Percentiles rank a stretch among this genome's conserved stretches.
Conservation (phyloP, 2,113 vertebrate genomes). For the Struthio camelus region DNA sequence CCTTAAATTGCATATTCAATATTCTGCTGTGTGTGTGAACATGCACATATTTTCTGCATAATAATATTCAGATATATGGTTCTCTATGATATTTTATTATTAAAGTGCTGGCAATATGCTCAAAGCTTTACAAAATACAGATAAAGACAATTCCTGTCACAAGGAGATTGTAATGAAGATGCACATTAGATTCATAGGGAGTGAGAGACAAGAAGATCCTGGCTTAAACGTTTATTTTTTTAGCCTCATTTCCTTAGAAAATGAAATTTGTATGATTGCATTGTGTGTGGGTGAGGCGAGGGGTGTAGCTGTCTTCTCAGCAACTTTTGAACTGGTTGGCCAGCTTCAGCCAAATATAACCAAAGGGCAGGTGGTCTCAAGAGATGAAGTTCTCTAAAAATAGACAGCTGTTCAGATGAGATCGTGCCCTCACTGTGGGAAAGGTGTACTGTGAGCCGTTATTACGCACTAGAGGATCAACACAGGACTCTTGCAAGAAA, state of each 20-base stretch:
- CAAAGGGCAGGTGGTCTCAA: background rate
- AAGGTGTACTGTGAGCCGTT: background rate
- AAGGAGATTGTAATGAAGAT: slow-evolving; percentile 35
- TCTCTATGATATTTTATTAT: slow-evolving; percentile 51
- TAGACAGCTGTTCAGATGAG: background rate
- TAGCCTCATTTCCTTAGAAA: slow-evolving; percentile 27
- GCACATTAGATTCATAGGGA: slow-evolving; percentile 10
- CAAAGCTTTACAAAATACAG: slow-evolving; percentile 59
- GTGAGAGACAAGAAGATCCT: slow-evolving; percentile 14
- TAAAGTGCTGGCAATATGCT: slow-evolving; percentile 59
- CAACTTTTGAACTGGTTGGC: background rate
- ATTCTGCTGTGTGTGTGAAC: slow-evolving; percentile 59
- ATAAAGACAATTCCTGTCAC: slow-evolving; percentile 60
- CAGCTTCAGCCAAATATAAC: background rate
- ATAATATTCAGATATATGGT: slow-evolving; percentile 54
- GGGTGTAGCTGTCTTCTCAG: background rate
- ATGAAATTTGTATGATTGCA: background rate
- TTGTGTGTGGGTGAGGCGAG: background rate
- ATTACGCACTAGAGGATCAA: background rate
- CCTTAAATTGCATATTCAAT: slow-evolving; percentile 54
- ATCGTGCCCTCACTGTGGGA: background rate
- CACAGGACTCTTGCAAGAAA: background rate
- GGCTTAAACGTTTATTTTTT: slow-evolving; percentile 11
- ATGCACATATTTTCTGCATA: slow-evolving; percentile 61
- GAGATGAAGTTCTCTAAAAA: background rate